A percentile compares a stretch with the other conserved stretches of the same genome.
These are phyloP conservation scores for Nasonia longicornis DNA, from an alignment of 1,140 invertebrate species.

Conservation along the genomic window DNA sequence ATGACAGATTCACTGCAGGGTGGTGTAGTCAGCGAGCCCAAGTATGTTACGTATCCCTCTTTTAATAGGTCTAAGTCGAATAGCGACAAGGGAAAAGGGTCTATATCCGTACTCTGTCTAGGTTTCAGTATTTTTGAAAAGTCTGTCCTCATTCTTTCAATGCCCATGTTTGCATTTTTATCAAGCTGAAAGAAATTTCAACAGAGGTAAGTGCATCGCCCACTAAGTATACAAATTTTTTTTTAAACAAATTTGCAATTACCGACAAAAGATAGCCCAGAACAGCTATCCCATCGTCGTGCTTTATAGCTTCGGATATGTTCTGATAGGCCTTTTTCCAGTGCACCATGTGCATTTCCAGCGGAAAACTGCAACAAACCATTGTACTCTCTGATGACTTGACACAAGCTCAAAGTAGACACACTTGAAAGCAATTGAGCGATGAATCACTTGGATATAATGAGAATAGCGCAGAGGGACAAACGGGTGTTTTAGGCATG, in stretches of 20 bases:
- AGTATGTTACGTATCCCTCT: constrained; percentile 81
- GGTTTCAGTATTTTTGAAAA: constrained; percentile 13
- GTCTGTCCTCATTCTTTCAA: background rate
- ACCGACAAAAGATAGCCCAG: constrained; percentile 61
- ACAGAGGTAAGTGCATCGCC: background rate
- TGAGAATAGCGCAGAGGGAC: background rate
- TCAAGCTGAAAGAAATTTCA: constrained; percentile 23
- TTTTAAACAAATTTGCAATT: constrained; percentile 30
- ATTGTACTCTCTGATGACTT: background rate
- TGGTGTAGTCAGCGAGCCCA: constrained; percentile 93
- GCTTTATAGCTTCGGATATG: constrained; percentile 54
- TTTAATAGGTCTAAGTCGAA: constrained; percentile 29
- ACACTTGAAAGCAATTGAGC: background rate
- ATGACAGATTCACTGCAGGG: constrained; percentile 92
- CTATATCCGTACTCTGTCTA: constrained; percentile 1
- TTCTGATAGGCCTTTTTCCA: constrained; percentile 58
- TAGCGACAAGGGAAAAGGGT: constrained; percentile 24
- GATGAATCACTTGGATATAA: background rate
- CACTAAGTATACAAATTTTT: background rate
- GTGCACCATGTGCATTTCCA: constrained; percentile 66
- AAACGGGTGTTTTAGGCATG: background rate
- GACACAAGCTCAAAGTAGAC: background rate
- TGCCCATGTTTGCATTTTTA: constrained; percentile 23
- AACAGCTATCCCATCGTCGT: constrained; percentile 61
- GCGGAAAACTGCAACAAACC: constrained; percentile 56